These are phyloP conservation scores for Anser cygnoides DNA, from an alignment of 2,113 vertebrate genomes.

Conservation along the genomic window DNA sequence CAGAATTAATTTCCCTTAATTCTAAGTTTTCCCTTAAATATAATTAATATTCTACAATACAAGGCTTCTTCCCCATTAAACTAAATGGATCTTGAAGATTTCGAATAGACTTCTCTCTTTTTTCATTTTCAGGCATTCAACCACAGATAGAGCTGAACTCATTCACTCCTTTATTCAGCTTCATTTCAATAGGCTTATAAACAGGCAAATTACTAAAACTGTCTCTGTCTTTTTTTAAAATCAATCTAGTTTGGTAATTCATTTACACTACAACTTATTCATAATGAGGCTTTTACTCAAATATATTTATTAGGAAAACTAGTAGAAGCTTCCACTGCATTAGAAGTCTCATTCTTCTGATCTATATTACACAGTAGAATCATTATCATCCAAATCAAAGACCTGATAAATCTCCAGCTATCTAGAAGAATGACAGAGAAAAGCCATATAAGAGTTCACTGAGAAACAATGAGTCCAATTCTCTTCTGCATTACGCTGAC, in stretches of 20 bases:
- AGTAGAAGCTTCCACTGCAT: conserved; percentile 13
- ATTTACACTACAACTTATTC: conserved; percentile 3
- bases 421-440: conserved; percentile 1
- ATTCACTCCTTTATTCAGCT: conserved; percentile 1
- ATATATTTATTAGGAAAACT: conserved; percentile 46
- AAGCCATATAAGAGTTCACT: not conserved
- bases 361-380: not conserved
- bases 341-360: conserved; percentile 25
- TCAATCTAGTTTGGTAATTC: conserved; percentile 23
- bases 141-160: not conserved
- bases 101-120: not conserved
- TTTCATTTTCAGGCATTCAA: conserved; percentile 29
- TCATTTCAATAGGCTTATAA: conserved; percentile 43
- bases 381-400: conserved; percentile 20
- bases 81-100: conserved; percentile 17
- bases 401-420: conserved; percentile 31
- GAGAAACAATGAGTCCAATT: not conserved
- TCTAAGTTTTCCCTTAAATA: conserved; percentile 29
- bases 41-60: not conserved
- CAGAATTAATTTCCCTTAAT: not conserved
- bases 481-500: not conserved
- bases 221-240: not conserved
- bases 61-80: not conserved
- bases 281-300: conserved; percentile 22
- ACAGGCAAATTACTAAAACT: conserved; percentile 34